Percentiles rank a stretch among this genome's conserved stretches.
Conservation (phyloP, 2,113 vertebrate genomes). For the Indri indri region DNA sequence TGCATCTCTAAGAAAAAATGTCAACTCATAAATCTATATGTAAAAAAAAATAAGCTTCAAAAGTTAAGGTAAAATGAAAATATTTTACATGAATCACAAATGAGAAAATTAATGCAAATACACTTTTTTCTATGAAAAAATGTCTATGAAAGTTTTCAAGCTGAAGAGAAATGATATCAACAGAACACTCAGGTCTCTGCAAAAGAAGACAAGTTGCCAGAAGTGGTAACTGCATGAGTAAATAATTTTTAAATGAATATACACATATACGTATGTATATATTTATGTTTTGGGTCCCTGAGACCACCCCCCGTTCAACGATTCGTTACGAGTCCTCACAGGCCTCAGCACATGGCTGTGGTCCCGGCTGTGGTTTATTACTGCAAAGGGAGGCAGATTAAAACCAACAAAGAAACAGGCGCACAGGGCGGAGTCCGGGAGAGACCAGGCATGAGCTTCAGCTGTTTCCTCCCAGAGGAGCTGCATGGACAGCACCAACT, state of each 20-base stretch:
- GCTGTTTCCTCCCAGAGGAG: not conserved
- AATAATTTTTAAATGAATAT: not conserved
- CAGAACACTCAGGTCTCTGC: not conserved
- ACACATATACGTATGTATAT: no score
- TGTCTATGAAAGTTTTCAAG: not conserved
- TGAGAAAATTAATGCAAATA: not conserved
- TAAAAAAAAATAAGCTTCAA: not conserved
- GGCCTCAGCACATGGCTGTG: not conserved
- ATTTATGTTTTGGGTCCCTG: not conserved
- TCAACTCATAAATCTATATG: not conserved
- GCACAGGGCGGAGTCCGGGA: no score
- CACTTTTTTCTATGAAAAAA: not conserved
- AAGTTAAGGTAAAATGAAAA: not conserved
- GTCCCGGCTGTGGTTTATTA: not conserved
- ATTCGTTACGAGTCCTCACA: not conserved
- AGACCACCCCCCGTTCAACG: not conserved
- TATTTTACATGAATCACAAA: no score
- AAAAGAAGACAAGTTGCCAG: not conserved
- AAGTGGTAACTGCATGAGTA: not conserved
- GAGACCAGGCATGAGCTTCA: not conserved
- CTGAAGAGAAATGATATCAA: no score
- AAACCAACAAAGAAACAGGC: not conserved
- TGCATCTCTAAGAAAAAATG: not conserved
- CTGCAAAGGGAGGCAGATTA: not conserved
- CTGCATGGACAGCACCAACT: fast-evolving